Base-by-base conservation (phyloP, 2,888 invertebrate genomes). In the Macrosoma leucophasiata region DNA sequence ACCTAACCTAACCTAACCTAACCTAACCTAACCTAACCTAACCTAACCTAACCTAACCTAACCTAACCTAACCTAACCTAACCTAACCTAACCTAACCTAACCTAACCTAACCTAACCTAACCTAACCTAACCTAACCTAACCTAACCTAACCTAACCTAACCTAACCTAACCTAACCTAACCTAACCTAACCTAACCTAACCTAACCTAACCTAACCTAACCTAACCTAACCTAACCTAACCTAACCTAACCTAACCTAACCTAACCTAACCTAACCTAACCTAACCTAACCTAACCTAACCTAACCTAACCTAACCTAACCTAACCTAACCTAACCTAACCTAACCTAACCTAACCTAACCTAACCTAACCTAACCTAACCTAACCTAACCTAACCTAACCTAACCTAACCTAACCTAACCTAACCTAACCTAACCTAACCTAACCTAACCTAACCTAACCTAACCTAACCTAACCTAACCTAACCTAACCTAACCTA, bases 141-240 rank as follows among this genome's bases (percentile, higher is more conserved):
- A 39, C 42, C 43, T 40, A 43, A 43, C 43, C 43, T 43, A 43
- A 41, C 36, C 36, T 36, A 36, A 36, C 36, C 36, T 36, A 35
- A 35, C 35, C 35, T 35, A 35, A 35, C 35, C 36, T 36, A 36
- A 36, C 36, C 36, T 36, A 36, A 36, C 36, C 36, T 31, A 36
- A 36, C 36, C 36, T 30, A 36, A 36, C 36, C 36, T 36, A 32
- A 32, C 31, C 36, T 31, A 31, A 32, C 32, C 36, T 30, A 36
- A 36, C 36, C 28, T 31, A 36, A 32, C 36, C 36, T 36, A 36
- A 36, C 36, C 36, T 27, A 36, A 36, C 36, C 31, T 29, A 32
- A 27, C 13, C 27, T 15, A 14, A 27, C 13, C 27, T 15, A 5
- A 10, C n/a, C 7, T n/a, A 26, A 36, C 30, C 30, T 36, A 30